Conservation (phyloP, 2,797 vertebrate species). For the Sebastes taczanowskii region DNA sequence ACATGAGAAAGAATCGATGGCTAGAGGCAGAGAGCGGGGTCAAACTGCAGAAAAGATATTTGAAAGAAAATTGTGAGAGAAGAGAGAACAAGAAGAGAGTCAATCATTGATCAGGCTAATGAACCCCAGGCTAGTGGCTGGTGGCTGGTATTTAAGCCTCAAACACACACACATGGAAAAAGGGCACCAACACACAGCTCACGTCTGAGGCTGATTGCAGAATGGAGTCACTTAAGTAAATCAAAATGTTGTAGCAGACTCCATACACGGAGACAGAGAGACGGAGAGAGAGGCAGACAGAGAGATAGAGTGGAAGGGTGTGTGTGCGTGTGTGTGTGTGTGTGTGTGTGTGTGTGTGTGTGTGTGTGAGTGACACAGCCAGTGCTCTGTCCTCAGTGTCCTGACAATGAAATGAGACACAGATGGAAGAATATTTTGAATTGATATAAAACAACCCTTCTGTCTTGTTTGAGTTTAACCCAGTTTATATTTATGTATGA, state of each 20-base stretch:
- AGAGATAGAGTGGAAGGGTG: slow-evolving; percentile 3
- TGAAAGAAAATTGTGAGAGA: background rate
- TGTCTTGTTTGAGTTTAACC: background rate
- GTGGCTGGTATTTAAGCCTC: slow-evolving; percentile 31
- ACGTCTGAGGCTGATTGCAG: slow-evolving; percentile 47
- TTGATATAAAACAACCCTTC: background rate
- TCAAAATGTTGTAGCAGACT: slow-evolving; percentile 61
- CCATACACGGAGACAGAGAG: slow-evolving; percentile 34
- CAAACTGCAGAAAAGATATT: slow-evolving; percentile 1
- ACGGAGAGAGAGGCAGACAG: slow-evolving; percentile 20
- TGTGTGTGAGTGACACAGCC: too few relatives aligned
- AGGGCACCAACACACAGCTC: slow-evolving; percentile 26
- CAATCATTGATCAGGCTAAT: slow-evolving; percentile 64
- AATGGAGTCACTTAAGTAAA: slow-evolving; percentile 69
- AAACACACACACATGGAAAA: slow-evolving; percentile 19
- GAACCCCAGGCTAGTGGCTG: slow-evolving; percentile 37
- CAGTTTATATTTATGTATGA: background rate
- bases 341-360: background rate
- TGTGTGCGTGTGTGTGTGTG: background rate
- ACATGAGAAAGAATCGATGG: slow-evolving; percentile 29
- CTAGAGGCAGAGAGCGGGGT: background rate
- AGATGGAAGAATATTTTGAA: slow-evolving; percentile 15
- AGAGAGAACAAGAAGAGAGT: slow-evolving; percentile 6
- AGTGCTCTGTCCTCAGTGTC: background rate
- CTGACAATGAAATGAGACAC: slow-evolving; percentile 5